These are phyloP conservation scores for Drosophila saltans DNA, from an alignment of 1,140 invertebrate species.

Conservation along the genomic window DNA sequence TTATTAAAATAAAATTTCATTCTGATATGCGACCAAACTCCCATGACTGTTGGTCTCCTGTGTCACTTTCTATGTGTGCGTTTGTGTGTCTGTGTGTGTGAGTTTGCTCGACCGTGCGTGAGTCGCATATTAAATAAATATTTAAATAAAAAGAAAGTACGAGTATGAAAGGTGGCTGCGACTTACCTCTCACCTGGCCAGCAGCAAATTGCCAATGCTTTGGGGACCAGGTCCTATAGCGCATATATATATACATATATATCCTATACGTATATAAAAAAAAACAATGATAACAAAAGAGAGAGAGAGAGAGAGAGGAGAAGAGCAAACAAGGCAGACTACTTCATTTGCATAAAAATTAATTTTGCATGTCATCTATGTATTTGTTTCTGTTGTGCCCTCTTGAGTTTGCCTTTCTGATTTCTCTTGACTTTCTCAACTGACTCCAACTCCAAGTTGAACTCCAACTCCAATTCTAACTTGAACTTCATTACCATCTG, in stretches of 20 bases:
- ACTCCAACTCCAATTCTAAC: conserved; percentile 86
- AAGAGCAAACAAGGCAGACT: conserved; percentile 29
- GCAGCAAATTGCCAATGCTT: background rate
- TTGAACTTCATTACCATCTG: background rate
- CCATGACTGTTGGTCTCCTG: conserved; percentile 35
- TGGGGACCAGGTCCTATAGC: background rate
- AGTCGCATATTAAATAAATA: conserved; percentile 75
- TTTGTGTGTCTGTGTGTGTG: background rate
- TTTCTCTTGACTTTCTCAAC: conserved; percentile 33
- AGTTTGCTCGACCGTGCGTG: conserved; percentile 58
- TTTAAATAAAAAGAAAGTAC: conserved; percentile 67
- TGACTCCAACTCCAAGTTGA: conserved; percentile 28
- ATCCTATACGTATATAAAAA: background rate
- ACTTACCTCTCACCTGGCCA: conserved; percentile 27
- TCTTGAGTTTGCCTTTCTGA: conserved; percentile 50
- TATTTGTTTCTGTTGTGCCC: conserved; percentile 63
- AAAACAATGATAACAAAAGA: conserved; percentile 11
- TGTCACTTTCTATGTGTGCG: conserved; percentile 12
- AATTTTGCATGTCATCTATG: conserved; percentile 76
- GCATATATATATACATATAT: background rate
- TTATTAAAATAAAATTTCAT: conserved; percentile 63
- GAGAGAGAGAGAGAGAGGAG: background rate
- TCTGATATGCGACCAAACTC: background rate
- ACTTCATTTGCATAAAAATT: conserved; percentile 80
- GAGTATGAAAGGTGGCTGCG: conserved; percentile 6